A percentile compares a stretch with the other conserved stretches of the same genome.
These are phyloP conservation scores for Melanostoma mellinum DNA, from an alignment of 2,888 invertebrate species.

Conservation along the genomic window DNA sequence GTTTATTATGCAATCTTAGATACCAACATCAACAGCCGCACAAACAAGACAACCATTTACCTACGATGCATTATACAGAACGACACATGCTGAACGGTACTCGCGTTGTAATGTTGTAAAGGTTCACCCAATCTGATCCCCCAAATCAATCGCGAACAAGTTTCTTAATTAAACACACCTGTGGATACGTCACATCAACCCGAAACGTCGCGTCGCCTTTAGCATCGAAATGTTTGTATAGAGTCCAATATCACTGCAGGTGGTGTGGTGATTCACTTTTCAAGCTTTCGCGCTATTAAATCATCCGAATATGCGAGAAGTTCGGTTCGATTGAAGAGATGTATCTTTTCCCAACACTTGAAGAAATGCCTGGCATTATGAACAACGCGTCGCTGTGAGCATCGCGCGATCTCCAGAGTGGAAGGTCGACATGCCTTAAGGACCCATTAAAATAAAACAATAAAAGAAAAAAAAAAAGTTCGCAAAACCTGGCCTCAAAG, in stretches of 20 bases:
- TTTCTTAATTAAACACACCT: constrained; percentile 68
- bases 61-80: constrained; percentile 18
- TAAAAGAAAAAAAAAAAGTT: background rate
- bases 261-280: constrained; percentile 67
- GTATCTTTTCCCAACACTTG: constrained; percentile 28
- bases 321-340: constrained; percentile 40
- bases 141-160: constrained; percentile 67
- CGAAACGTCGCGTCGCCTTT: constrained; percentile 29
- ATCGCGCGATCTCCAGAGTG: background rate
- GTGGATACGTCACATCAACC: constrained; percentile 62
- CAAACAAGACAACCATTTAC: constrained; percentile 61
- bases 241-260: constrained; percentile 35
- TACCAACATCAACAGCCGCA: constrained; percentile 47
- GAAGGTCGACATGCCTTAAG: constrained; percentile 26
- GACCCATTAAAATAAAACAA: background rate
- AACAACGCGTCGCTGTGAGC: constrained; percentile 24
- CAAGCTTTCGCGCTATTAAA: constrained; percentile 32
- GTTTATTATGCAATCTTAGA: constrained; percentile 58
- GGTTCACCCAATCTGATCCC: constrained; percentile 46
- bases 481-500: background rate
- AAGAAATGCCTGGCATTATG: constrained; percentile 21
- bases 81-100: constrained; percentile 5
- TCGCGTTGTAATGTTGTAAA: constrained; percentile 25
- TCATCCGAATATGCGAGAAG: constrained; percentile 18
- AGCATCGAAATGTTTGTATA: constrained; percentile 7